phyloP scores from a whole-genome alignment of 2,888 invertebrate genomes.

The Cantharis lateralis region DNA sequence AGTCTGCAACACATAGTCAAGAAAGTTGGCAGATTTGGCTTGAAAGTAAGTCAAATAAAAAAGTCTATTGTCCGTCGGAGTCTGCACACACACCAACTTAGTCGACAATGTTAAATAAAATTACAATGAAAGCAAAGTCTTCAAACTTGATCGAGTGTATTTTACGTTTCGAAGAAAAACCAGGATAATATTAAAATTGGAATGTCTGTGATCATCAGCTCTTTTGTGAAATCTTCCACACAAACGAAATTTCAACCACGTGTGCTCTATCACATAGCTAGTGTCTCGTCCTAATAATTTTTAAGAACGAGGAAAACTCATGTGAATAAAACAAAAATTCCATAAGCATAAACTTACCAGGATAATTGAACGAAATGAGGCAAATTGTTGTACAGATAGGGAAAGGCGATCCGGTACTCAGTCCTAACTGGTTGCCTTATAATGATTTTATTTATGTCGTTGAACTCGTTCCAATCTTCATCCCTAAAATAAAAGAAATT shows the following conservation, averaged over 20 bases:
- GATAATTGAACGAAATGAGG: slow-evolving; percentile 98
- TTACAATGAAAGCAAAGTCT: too few relatives aligned
- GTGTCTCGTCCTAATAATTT: slow-evolving; percentile 46
- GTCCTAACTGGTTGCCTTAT: slow-evolving; percentile 98
- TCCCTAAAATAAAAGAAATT: slow-evolving; percentile 65
- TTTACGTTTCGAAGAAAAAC: neutral
- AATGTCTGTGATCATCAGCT: slow-evolving; percentile 64
- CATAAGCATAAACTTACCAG: slow-evolving; percentile 74
- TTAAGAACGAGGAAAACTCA: neutral
- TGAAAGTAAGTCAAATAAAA: too few relatives aligned
- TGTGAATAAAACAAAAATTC: slow-evolving; percentile 8
- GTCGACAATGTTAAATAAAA: too few relatives aligned
- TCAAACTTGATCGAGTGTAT: too few relatives aligned
- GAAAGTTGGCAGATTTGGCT: too few relatives aligned
- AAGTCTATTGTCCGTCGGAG: too few relatives aligned
- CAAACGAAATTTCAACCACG: slow-evolving; percentile 60
- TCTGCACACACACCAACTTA: too few relatives aligned
- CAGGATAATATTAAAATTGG: slow-evolving; percentile 4
- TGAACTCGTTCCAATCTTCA: slow-evolving; percentile 99
- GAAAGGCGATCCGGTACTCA: slow-evolving; percentile 99
- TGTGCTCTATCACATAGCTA: slow-evolving; percentile 63
- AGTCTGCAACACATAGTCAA: too few relatives aligned
- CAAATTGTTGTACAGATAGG: slow-evolving; percentile 98
- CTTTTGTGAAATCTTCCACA: slow-evolving; percentile 56
- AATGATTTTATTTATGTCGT: slow-evolving; percentile 99